Base-by-base conservation (phyloP, 2,888 invertebrate species). In the Leptopilina syphax region DNA sequence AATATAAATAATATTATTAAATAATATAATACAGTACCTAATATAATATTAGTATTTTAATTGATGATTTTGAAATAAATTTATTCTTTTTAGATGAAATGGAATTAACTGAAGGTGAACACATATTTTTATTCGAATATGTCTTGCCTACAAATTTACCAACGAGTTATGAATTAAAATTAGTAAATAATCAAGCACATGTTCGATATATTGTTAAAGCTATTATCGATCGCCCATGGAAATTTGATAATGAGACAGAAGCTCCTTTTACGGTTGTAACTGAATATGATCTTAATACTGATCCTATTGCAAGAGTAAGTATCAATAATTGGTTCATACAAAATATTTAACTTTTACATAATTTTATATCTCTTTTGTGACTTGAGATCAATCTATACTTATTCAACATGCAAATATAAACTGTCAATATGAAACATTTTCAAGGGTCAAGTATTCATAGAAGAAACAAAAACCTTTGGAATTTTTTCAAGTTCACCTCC, bases 201-300 rank as follows among this genome's bases (percentile, higher is more conserved):
- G 94, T 98, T n/a, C 93, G 96, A 12, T 98, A 97, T 88, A 94
- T 95, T 8, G 93, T 96, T 34, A 96, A 95, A 91, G 96, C 95
- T 0, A 94, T 94, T 0, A 93, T 97, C 10, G 96, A 97, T 87
- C 93, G 96, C 50, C 95, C 97, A 1, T 96, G 96, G 95, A 96
- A 95, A 88, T 95, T 96, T 89, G 96, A 97, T 92, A 95, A 96
- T 87, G 95, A 96, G 84, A 94, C 95, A 76, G 96, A 96, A 92
- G 94, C 94, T 91, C 94, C 95, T 12, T 96, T 97, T 88, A 96
- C 95, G 66, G 95, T 97, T 8, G 94, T 96, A 80, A 95, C 96
- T 80, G 94, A 95, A 0, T 93, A 96, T 85, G 97, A 97, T 91
- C 93, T 97, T 85, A 97, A 97, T 92, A 92, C 94, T 81, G 80